Evolutionary conservation across 2,888 invertebrate genomes (phyloP), one percentile per base, ranked within the genome.

Genomic region (Hemaris fuciformis): DNA sequence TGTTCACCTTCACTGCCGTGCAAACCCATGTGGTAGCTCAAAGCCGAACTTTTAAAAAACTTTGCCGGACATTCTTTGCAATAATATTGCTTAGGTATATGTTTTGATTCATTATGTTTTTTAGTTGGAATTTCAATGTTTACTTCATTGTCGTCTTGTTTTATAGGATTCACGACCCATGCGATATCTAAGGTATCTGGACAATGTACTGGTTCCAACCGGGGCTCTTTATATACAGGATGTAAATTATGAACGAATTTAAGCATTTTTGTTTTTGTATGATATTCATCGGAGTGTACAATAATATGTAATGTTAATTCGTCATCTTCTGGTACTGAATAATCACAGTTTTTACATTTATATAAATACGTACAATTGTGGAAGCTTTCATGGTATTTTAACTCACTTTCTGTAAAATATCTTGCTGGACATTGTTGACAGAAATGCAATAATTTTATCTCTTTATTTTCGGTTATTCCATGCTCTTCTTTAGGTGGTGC

Each of bases 391-490:
- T 98, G 98, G 64, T 95, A 94, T 62, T 93, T 93, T 61, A 96
- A 89, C 81, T 98, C 97, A 73, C 94, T 94, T 67, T 95, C 95
- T 70, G 95, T 95, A 65, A 97, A 94, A 87, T 95, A 98, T 79
- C 97, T 94, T 0, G 97, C 97, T 0, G 98, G 98, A 82, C 98
- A 98, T 71, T 95, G 95, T 64, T 94, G 93, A 82, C 98, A 98
- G 78, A 96, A 97, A 75, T 95, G 95, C 61, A 97, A 81, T n/a
- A 85, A 80, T 76, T 88, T 91, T 7, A 83, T 80, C 76, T 87
- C 86, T 63, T 84, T 81, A 57, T 65, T 72, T 62, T 87, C 86
- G 58, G 64, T 64, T 38, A 64, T 43, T 59, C 64, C 6, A 23
- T 75, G 70, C 31, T 87, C 88, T 59, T 87, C 87, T 67, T 75